Conservation (phyloP, 2,113 vertebrate genomes). For the Sapajus apella region DNA sequence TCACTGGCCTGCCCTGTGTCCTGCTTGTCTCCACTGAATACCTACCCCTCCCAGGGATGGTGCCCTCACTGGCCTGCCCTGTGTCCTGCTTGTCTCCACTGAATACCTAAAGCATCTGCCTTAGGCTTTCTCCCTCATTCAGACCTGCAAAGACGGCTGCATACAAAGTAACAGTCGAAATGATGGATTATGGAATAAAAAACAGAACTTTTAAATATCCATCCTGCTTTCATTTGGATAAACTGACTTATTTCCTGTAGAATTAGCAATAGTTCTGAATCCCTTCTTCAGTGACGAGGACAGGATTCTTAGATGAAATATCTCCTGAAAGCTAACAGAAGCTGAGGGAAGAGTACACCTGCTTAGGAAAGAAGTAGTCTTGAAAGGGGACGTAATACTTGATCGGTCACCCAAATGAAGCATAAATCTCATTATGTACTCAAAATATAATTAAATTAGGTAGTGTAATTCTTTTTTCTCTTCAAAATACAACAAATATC, state of each 20-base stretch:
- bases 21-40: background rate
- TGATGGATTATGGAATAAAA: background rate
- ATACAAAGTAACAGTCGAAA: background rate
- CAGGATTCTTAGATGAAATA: background rate
- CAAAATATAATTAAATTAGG: background rate
- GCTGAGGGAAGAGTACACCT: background rate
- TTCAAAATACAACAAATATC: background rate
- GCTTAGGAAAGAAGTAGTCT: background rate
- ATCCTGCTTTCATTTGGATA: background rate
- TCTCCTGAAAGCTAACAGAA: background rate
- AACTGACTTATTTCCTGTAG: background rate
- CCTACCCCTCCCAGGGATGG: too few relatives aligned
- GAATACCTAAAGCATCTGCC: background rate
- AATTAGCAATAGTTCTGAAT: background rate
- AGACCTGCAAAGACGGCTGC: background rate
- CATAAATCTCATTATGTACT: background rate
- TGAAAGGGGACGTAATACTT: background rate
- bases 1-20: too few relatives aligned
- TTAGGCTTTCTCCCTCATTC: background rate
- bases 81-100: background rate
- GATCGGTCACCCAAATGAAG: background rate
- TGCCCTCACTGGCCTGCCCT: too few relatives aligned
- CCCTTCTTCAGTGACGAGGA: background rate
- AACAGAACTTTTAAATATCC: background rate
- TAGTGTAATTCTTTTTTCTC: background rate